Evolutionary conservation across 2,113 vertebrate genomes (phyloP), one percentile per base, ranked within the genome.

Genomic region (Rhinogobius similis): DNA sequence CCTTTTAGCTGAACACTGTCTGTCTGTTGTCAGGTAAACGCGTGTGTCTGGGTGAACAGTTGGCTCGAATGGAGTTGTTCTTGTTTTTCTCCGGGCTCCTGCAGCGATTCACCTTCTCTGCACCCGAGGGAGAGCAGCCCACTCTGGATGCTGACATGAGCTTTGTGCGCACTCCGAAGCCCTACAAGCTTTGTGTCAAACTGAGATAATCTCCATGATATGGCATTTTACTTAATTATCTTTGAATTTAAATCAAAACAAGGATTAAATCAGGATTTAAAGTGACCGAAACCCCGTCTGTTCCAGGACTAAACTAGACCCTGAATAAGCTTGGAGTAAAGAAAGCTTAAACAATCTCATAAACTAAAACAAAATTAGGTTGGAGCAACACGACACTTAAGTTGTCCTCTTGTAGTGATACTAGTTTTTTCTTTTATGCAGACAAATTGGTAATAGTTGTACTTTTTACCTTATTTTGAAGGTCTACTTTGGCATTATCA

Each of bases 61-160:
- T 97, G 74, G 95, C 94, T 21, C 92, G 83, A 36, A 62, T 92
- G 0, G 94, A 97, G 78, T 86, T 96, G 32, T 95, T 96, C 77
- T 91, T 96, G 72, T 94, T 95, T 85, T 94, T 96, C 75, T 93
- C 92, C 0, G 72, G 85, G 66, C 86, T 95, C 29, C 72, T 95
- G 21, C 89, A 92, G 76, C 85, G 73, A 32, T 91, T 90, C 78
- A 83, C 81, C 20, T 87, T 92, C 78, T 6, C 76, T 8, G 4
- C 70, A 20, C 68, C 84, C 2, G 14, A 65, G 7, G 86, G 88
- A 46, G 83, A 86, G 46, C 70, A 83, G 67, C 88, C 82, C 63
- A 89, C 41, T 39, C 62, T 92, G 73, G 88, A 92, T 32, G 88
- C 43, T 24, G 68, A 24, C n/a, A 5, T 89, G 10, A 86, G 79